These are phyloP conservation scores for Ommatoiulus sabulosus DNA, from an alignment of 2,888 invertebrate species.

Conservation along the genomic window DNA sequence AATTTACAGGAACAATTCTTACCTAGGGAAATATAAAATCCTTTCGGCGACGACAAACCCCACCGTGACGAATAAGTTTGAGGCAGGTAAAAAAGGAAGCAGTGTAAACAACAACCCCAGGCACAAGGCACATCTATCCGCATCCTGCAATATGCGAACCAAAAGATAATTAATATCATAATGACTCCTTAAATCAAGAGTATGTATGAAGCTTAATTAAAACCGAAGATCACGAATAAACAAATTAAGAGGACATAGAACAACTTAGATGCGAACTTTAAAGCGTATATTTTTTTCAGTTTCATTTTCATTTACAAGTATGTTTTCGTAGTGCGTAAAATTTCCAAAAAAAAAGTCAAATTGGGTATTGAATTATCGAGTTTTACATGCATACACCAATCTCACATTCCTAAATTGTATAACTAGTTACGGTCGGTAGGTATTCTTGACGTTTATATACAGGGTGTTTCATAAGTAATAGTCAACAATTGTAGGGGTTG, in stretches of 20 bases:
- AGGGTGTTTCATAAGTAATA: too few species aligned
- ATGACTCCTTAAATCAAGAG: neutral
- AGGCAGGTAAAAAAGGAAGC: conserved; percentile 59
- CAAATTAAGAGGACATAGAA: neutral
- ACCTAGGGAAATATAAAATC: conserved; percentile 57
- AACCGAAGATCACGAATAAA: neutral
- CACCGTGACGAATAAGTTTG: conserved; percentile 57
- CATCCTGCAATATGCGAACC: conserved; percentile 33
- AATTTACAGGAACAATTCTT: neutral
- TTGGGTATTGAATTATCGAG: too few species aligned
- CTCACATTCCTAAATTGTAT: too few species aligned
- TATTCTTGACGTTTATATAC: too few species aligned
- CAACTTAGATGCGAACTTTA: neutral
- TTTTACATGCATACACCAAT: too few species aligned
- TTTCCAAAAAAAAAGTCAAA: too few species aligned
- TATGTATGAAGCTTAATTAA: conserved; percentile 1
- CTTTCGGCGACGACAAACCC: conserved; percentile 58
- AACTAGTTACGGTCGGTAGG: too few species aligned
- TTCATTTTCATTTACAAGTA: too few species aligned
- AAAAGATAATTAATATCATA: neutral
- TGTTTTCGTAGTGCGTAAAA: neutral
- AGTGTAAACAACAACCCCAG: conserved; percentile 65
- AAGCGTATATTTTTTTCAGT: neutral
- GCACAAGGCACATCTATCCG: conserved; percentile 57
- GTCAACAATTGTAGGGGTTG: too few species aligned